Evolutionary conservation across 1,140 invertebrate genomes (phyloP).

Genomic region (Meloidogyne hapla): DNA sequence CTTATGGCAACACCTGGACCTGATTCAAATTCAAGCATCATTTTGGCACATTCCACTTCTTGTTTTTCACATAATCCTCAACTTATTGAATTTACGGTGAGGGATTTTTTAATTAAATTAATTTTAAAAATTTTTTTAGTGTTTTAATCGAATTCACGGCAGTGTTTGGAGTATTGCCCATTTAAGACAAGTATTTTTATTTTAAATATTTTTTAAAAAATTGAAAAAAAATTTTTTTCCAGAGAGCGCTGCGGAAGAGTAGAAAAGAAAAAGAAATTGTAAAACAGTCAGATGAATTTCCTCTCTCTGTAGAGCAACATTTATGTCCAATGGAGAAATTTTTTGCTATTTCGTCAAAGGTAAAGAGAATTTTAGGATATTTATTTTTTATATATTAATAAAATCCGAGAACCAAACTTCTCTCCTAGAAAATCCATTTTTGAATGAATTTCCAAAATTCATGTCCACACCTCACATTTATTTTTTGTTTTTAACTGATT

Average conservation of each 20-base stretch:
- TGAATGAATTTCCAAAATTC: too few relatives aligned
- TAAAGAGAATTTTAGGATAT: too few relatives aligned
- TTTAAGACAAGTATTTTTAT: slow-evolving; percentile 8
- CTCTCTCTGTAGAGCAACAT: slow-evolving; percentile 36
- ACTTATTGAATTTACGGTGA: slow-evolving; percentile 27
- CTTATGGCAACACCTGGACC: slow-evolving; percentile 28
- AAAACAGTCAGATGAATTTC: slow-evolving; percentile 33
- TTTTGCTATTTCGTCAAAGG: slow-evolving; percentile 46
- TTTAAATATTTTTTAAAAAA: slow-evolving; percentile 5
- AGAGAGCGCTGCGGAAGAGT: not conserved
- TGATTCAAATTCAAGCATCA: not conserved
- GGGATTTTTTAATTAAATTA: not conserved
- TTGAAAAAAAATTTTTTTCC: not conserved
- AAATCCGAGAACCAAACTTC: too few relatives aligned
- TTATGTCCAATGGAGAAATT: slow-evolving; percentile 28
- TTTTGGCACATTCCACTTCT: slow-evolving; percentile 42
- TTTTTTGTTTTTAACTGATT: not conserved
- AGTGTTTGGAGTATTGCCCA: slow-evolving; percentile 27
- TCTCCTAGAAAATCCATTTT: too few relatives aligned
- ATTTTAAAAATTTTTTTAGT: not conserved
- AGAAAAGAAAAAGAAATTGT: not conserved
- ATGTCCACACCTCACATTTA: too few relatives aligned
- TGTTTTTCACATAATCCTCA: slow-evolving; percentile 39
- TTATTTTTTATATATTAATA: too few relatives aligned
- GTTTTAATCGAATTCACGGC: slow-evolving; percentile 14